Evolutionary conservation across 2,888 invertebrate genomes (phyloP), one percentile per base, ranked within the genome.

Genomic region (Sinodicranocentrus sp.): DNA sequence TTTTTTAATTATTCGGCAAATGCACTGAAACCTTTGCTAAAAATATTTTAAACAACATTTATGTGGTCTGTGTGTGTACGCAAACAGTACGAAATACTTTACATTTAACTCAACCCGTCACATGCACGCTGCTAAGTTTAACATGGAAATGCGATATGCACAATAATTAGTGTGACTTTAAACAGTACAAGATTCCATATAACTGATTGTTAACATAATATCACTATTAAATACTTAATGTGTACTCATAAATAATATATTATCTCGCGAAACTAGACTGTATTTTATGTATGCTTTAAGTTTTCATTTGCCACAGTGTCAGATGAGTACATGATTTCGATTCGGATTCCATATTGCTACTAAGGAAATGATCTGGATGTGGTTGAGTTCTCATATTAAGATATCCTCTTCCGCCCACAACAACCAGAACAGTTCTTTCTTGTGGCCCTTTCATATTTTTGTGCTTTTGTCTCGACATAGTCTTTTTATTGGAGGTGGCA

Each of bases 401-500:
- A 90, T 97, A 97, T 1, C 97, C 97, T 13, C 96, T 93, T 1
- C 97, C 97, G 0, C 97, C 97, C 92, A 96, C 95, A 71, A 97
- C 91, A 0, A 96, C 96, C 57, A 97, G 93, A 26, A 97, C 94
- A 0, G 97, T 97, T 84, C 95, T 92, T 87, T 88, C 87, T 15
- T 79, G 77, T 26, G 70, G 57, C 10, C 67, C 71, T 21, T 52
- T 71, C 21, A 57, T 59, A 59, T 71, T 79, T 26, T 71, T 79
- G 43, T 79, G 79, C 28, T 79, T 79, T 33, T 79, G 79, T 10
- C 79, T 21, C 1, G 61, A 21, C 79, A 79, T 79, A 6, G 79
- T 79, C 25, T 79, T 79, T 43, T 79, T 79, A 23, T 26, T 76
- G n/a, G 57, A 68, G 10, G 28, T 70, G 5, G 33, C 71, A 15